phyloP scores from a whole-genome alignment of 2,888 invertebrate genomes.

The Noctua janthe region DNA sequence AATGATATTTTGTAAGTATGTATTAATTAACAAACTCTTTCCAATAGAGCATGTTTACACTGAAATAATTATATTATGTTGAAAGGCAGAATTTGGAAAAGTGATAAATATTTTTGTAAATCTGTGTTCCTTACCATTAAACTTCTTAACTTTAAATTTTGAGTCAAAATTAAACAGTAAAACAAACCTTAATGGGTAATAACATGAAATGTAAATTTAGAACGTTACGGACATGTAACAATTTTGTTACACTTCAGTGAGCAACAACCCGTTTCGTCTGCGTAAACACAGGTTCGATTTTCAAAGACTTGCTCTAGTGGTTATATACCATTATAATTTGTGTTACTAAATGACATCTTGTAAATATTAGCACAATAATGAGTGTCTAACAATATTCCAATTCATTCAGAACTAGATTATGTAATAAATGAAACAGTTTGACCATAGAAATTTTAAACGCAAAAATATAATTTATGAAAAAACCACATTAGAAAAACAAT shows the following conservation, averaged over 20 bases:
- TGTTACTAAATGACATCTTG: slow-evolving; percentile 26
- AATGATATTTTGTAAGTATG: slow-evolving; percentile 41
- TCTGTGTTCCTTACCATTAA: background rate
- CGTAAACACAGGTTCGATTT: slow-evolving; percentile 5
- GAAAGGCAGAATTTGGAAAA: background rate
- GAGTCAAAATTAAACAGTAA: background rate
- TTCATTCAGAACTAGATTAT: slow-evolving; percentile 40
- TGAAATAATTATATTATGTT: background rate
- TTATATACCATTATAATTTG: background rate
- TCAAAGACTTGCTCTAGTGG: slow-evolving; percentile 16
- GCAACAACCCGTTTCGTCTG: slow-evolving; percentile 11
- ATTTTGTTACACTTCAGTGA: slow-evolving; percentile 5
- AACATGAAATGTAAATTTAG: slow-evolving; percentile 2
- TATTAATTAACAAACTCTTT: slow-evolving; percentile 36
- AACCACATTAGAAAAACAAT: slow-evolving; percentile 20
- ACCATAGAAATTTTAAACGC: slow-evolving; percentile 30
- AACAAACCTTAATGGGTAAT: background rate
- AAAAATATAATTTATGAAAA: slow-evolving; percentile 27
- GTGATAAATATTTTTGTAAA: slow-evolving; percentile 36
- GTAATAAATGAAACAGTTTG: slow-evolving; percentile 27
- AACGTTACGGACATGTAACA: background rate
- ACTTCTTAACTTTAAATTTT: background rate
- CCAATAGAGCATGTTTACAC: slow-evolving; percentile 24
- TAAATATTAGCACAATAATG: slow-evolving; percentile 45
- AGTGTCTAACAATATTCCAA: slow-evolving; percentile 36